These are phyloP conservation scores for Spisula solida DNA, from an alignment of 2,888 invertebrate genomes.

Conservation along the genomic window DNA sequence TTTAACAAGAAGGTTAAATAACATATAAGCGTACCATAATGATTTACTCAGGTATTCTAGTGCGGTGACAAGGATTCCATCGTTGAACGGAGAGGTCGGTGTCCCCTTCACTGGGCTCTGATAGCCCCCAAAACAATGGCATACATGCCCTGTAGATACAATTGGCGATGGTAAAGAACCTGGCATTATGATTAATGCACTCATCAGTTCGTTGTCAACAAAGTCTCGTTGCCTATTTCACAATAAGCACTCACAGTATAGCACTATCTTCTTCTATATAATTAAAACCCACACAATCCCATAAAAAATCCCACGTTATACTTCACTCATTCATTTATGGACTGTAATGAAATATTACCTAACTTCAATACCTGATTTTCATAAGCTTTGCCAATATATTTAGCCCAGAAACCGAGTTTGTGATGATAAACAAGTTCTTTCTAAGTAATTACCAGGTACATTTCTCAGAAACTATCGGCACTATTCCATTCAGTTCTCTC, in stretches of 20 bases:
- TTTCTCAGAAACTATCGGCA: neutral
- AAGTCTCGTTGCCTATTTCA: neutral
- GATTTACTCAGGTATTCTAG: constrained; percentile 60
- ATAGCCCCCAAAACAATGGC: constrained; percentile 49
- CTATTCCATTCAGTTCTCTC: neutral
- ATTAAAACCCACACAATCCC: neutral
- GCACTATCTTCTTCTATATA: neutral
- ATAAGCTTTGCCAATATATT: neutral
- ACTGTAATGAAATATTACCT: neutral
- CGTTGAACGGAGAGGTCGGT: constrained; percentile 29
- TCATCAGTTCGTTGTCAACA: constrained; percentile 28
- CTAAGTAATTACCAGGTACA: neutral
- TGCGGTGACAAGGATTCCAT: constrained; percentile 51
- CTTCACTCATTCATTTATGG: neutral
- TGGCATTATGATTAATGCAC: constrained; percentile 55
- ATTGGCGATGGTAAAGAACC: constrained; percentile 60
- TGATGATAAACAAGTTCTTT: neutral
- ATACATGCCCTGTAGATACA: constrained; percentile 54
- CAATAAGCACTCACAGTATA: neutral
- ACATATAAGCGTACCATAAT: constrained; percentile 48
- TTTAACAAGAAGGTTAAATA: neutral
- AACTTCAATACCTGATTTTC: constrained; percentile 5
- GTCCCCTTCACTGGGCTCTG: constrained; percentile 34
- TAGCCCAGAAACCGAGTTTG: neutral
- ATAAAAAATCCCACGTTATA: neutral